Evolutionary conservation across 2,888 invertebrate genomes (phyloP).

Genomic region (Syrphus vitripennis): DNA sequence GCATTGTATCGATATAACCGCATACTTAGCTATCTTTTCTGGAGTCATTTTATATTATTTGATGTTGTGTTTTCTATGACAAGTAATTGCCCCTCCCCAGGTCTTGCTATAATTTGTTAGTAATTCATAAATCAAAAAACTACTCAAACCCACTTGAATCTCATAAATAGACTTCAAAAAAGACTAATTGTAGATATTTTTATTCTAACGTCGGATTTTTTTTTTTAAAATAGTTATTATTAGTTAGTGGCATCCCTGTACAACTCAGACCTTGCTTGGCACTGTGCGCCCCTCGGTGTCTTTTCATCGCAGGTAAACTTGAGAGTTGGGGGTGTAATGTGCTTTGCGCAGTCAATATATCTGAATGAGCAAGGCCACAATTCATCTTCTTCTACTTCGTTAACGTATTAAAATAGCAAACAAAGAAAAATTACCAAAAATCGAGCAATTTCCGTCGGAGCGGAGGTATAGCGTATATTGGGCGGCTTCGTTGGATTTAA

Average conservation of each 20-base stretch:
- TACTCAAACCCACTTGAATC: too few species aligned
- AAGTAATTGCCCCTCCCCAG: too few species aligned
- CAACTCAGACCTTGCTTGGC: neutral
- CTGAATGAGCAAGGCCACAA: slow-evolving; percentile 41
- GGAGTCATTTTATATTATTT: too few species aligned
- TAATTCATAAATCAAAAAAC: too few species aligned
- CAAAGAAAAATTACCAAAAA: slow-evolving; percentile 72
- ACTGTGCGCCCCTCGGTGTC: neutral
- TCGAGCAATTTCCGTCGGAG: slow-evolving; percentile 63
- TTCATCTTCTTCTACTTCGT: slow-evolving; percentile 70
- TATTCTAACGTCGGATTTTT: too few species aligned
- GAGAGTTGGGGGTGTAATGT: neutral
- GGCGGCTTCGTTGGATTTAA: slow-evolving; percentile 50
- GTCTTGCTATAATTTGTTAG: too few species aligned
- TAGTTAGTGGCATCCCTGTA: neutral
- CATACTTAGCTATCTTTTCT: too few species aligned
- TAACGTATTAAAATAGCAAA: slow-evolving; percentile 71
- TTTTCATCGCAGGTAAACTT: slow-evolving; percentile 33
- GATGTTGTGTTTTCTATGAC: too few species aligned
- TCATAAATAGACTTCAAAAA: too few species aligned
- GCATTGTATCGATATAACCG: too few species aligned
- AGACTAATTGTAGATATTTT: too few species aligned
- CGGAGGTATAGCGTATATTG: slow-evolving; percentile 2
- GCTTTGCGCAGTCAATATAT: slow-evolving; percentile 41
- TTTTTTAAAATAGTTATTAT: neutral